These are phyloP conservation scores for Gisinianus flammeolus DNA, from an alignment of 2,888 invertebrate species.

Conservation along the genomic window DNA sequence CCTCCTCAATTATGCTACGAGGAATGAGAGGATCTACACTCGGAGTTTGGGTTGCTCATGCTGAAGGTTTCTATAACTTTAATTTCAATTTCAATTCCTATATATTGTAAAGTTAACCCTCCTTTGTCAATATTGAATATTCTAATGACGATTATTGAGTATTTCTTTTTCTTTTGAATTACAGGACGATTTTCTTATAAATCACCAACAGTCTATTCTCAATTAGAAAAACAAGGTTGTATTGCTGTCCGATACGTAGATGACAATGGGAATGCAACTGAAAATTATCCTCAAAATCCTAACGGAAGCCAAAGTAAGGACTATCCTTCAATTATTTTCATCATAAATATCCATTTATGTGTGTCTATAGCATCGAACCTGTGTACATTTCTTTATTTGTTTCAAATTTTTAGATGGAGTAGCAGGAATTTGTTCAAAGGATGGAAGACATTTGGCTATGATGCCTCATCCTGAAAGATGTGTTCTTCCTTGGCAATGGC, in stretches of 20 bases:
- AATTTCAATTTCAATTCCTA: neutral
- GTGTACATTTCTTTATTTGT: constrained; percentile 21
- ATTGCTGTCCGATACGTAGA: constrained; percentile 84
- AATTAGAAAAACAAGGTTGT: constrained; percentile 66
- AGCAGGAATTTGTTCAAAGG: constrained; percentile 85
- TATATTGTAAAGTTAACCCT: no score
- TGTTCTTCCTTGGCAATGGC: constrained; percentile 88
- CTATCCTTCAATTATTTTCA: constrained; percentile 10
- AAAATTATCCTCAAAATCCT: constrained; percentile 91
- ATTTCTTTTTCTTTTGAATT: constrained; percentile 23
- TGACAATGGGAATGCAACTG: constrained; percentile 76
- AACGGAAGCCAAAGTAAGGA: constrained; percentile 79
- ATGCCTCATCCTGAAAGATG: constrained; percentile 99
- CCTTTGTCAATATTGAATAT: neutral
- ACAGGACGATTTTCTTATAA: constrained; percentile 65
- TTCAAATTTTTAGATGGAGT: constrained; percentile 75
- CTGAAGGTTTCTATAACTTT: constrained; percentile 74
- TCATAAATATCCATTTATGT: no score
- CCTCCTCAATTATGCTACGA: constrained; percentile 81
- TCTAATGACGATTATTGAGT: neutral
- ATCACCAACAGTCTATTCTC: constrained; percentile 60
- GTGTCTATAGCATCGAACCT: neutral
- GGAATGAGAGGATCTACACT: constrained; percentile 87
- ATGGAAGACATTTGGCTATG: constrained; percentile 94
- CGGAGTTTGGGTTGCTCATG: constrained; percentile 97